These are phyloP conservation scores for Holothuria scabra DNA, from an alignment of 53 echinoderm and acorn worm species.

Conservation along the genomic window DNA sequence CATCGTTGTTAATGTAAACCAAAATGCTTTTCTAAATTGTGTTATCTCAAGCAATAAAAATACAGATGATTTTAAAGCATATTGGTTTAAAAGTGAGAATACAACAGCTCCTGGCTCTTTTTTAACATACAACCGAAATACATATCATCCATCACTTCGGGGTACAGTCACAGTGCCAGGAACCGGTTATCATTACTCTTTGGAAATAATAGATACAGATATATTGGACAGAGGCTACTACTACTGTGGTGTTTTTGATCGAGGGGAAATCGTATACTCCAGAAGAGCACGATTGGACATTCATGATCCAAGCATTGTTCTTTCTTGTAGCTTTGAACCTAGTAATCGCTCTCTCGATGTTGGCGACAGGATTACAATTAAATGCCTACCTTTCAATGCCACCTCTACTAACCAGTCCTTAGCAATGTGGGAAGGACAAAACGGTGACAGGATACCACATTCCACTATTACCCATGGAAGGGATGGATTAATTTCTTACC, in stretches of 20 bases:
- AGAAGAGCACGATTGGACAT: no score
- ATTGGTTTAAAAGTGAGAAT: background rate
- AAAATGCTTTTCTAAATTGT: slow-evolving; percentile 5
- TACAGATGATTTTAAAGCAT: background rate
- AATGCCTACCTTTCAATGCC: background rate
- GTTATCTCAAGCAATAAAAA: background rate
- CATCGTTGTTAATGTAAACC: background rate
- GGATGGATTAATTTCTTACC: background rate
- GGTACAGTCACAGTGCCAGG: background rate
- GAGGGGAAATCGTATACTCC: background rate
- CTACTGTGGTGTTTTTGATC: slow-evolving; percentile 1
- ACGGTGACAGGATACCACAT: slow-evolving; percentile 1
- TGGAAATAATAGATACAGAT: background rate
- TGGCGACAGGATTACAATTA: slow-evolving; percentile 13
- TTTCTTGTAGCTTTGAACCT: background rate
- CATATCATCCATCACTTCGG: no score
- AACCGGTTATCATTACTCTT: background rate
- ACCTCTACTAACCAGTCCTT: background rate
- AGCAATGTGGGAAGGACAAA: slow-evolving; percentile 23
- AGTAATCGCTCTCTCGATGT: background rate
- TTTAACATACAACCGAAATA: background rate
- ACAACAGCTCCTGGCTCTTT: background rate
- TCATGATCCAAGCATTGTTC: background rate
- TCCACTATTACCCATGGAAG: background rate
- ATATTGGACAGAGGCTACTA: background rate